Base-by-base conservation (phyloP, 2,113 vertebrate genomes). In the Varanus komodoensis region DNA sequence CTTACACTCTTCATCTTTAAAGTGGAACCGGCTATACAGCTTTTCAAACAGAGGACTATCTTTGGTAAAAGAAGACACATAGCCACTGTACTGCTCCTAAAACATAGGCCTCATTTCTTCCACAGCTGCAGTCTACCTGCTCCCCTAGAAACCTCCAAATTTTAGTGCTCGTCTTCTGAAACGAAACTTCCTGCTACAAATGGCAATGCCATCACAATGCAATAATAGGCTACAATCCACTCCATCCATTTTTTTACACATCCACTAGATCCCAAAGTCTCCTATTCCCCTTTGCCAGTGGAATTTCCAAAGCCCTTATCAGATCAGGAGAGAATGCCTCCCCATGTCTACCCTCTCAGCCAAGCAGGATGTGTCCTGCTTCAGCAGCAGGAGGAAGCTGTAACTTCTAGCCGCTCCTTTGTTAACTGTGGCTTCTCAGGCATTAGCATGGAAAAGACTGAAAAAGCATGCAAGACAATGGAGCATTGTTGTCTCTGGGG, bases 121-220 rank as follows among this genome's bases (percentile, higher is more conserved):
- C 94, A 93, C 95, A 94, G 89, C 15, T 92, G 44, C 34, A 91
- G 92, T 90, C 92, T 93, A 84, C 91, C 92, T 84, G 93, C 94
- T 95, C 94, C 94, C 93, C 86, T 57, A 95, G 92, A 95, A 93
- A 91, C 91, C 91, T 94, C 93, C 87, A 87, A 38, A 21, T 93
- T 32, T 38, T 8, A 77, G 92, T 87, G 91, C 61, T 92, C 87
- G 82, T 94, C 95, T 44, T 44, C 64, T 67, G 68, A 90, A 34
- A 81, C 91, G 92, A n/a, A 95, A 95, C 94, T 6, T n/a, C 69
- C 29, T 94, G 92, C 95, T 92, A 19, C 93, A 91, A 93, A 94
- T 89, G 77, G 96, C 95, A 96, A 95, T 95, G 93, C 85, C 92
- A 91, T 87, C 94, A 95, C 93, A 94, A 95, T 94, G 94, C 71